Base-by-base conservation (phyloP, 2,113 vertebrate genomes). In the Apeltes quadracus region DNA sequence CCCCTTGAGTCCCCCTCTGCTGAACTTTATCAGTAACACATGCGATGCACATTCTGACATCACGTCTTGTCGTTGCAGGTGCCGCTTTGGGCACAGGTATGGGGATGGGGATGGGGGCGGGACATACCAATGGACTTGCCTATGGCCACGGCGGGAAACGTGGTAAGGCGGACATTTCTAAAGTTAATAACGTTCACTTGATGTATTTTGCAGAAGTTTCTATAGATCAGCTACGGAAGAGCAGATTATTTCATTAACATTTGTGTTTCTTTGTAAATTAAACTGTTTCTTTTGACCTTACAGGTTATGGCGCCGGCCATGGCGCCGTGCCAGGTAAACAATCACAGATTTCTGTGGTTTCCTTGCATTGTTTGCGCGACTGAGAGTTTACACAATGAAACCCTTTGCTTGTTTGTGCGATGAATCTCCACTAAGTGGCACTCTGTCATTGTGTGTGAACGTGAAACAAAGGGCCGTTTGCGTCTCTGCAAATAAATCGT, bases 241-340 rank as follows among this genome's bases (percentile, higher is more conserved):
- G 38, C 38, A 39, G 38, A 2, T 10, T 39, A 38, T 38, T 7
- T 38, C 2, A n/a, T 48, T 10, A n/a, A 48, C 44, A 48, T 18
- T 48, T 48, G 44, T 6, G 8, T 48, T n/a, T 48, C 10, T 50
- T 50, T 23, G 48, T 23, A 14, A 51, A 57, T 22, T n/a, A 2
- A 46, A 69, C 16, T 61, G 2, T 68, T 8, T 43, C 23, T 78
- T 59, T 79, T 71, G 41, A 20, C 46, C 53, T 79, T 66, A 13
- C 83, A 92, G 93, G 22, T 23, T 91, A 91, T 25, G 88, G 86
- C 14, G 70, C 57, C 6, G 90, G 89, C 22, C 79, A 74, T 18
- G 90, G 90, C 32, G 38, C 72, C 38, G 58, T 72, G 59, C 88
- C 90, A 72, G 91, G 93, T 94, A 36, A 80, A 81, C 72, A 23